phyloP scores from a whole-genome alignment of 2,113 vertebrate genomes.

The Thamnaconus septentrionalis region DNA sequence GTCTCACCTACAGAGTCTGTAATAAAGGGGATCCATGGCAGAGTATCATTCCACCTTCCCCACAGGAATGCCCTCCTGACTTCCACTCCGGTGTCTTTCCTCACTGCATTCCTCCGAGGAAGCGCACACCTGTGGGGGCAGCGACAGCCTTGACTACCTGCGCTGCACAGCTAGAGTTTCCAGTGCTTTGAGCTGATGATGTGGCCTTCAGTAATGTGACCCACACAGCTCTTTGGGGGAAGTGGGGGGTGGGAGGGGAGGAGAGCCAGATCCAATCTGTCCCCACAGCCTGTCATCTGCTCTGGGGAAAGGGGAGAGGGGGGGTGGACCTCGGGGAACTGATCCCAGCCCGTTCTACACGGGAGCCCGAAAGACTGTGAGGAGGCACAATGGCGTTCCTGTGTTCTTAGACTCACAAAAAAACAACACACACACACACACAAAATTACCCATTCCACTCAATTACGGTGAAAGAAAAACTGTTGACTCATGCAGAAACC shows the following conservation, averaged over 20 bases:
- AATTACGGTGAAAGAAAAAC: too few species aligned
- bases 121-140: slow-evolving; percentile 48
- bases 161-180: slow-evolving; percentile 46
- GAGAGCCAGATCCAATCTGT: slow-evolving; percentile 26
- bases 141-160: slow-evolving; percentile 11
- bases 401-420: slow-evolving; percentile 21
- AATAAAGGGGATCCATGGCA: background rate
- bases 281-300: slow-evolving; percentile 31
- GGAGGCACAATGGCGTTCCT: slow-evolving; percentile 59
- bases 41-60: slow-evolving; percentile 28
- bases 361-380: slow-evolving; percentile 22
- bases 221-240: slow-evolving; percentile 18
- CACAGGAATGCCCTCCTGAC: slow-evolving; percentile 24
- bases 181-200: slow-evolving; percentile 17
- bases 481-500: too few species aligned
- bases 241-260: slow-evolving; percentile 8
- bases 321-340: too few species aligned
- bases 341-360: slow-evolving; percentile 24
- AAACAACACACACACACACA: too few species aligned
- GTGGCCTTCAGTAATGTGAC: slow-evolving; percentile 52
- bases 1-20: slow-evolving; percentile 6
- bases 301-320: slow-evolving; percentile 26
- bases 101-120: slow-evolving; percentile 44
- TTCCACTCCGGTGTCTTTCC: slow-evolving; percentile 22
- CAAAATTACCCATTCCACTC: too few species aligned